phyloP scores from a whole-genome alignment of 1,140 invertebrate genomes.

The Penaeus indicus region DNA sequence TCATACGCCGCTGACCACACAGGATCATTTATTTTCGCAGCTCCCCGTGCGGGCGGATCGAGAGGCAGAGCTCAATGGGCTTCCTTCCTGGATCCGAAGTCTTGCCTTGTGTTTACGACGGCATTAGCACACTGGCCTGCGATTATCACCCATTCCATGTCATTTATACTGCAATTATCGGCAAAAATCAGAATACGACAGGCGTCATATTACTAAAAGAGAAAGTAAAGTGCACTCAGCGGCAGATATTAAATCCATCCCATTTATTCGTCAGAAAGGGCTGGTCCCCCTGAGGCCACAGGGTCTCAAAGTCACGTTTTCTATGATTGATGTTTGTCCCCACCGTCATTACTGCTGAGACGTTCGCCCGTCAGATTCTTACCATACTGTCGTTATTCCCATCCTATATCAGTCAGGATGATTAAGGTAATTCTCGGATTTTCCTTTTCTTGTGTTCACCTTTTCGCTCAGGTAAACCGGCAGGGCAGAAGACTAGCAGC shows the following conservation, averaged over 20 bases:
- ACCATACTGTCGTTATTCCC: conserved; percentile 38
- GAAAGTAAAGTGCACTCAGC: too few species aligned
- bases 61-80: too few species aligned
- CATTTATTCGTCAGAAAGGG: conserved; percentile 17
- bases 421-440: conserved; percentile 17
- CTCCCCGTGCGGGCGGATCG: too few species aligned
- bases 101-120: too few species aligned
- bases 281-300: background rate
- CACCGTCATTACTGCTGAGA: conserved; percentile 31
- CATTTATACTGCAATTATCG: too few species aligned
- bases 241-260: background rate
- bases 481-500: conserved; percentile 26
- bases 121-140: too few species aligned
- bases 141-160: too few species aligned
- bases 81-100: too few species aligned
- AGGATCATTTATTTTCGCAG: too few species aligned
- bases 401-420: conserved; percentile 46
- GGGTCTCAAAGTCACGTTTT: conserved; percentile 21
- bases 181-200: too few species aligned
- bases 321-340: conserved; percentile 54
- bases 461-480: conserved; percentile 40
- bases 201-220: too few species aligned
- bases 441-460: conserved; percentile 33
- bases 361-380: background rate
- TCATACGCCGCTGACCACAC: too few species aligned